Percentiles rank a stretch among this genome's conserved stretches.
phyloP scores from a whole-genome alignment of 1,140 invertebrate species.

The Pogonomyrmex barbatus region DNA sequence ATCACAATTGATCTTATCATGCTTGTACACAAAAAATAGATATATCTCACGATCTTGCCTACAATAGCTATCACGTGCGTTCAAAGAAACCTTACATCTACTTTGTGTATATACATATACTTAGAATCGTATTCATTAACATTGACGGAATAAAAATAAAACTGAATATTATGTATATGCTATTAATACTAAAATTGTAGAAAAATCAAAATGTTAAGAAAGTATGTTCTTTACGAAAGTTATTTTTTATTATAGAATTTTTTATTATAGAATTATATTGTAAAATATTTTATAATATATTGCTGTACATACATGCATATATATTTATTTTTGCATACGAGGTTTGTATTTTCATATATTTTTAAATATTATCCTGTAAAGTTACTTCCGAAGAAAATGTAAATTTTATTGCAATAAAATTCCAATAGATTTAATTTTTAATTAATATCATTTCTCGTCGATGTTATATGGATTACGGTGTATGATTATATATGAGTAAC shows the following conservation, averaged over 20 bases:
- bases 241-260: not conserved
- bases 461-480: not conserved
- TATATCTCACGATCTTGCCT: slow-evolving; percentile 9
- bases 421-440: not conserved
- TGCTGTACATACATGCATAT: not conserved
- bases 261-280: not conserved
- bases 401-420: not conserved
- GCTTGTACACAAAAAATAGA: slow-evolving; percentile 14
- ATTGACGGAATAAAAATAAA: not conserved
- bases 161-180: not conserved
- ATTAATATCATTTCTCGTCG: not conserved
- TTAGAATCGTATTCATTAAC: not conserved
- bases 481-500: slow-evolving; percentile 2
- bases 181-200: not conserved
- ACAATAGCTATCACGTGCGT: not conserved
- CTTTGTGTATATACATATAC: not conserved
- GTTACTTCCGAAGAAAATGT: not conserved
- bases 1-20: not conserved
- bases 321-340: not conserved
- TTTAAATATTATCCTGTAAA: not conserved
- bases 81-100: not conserved
- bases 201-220: not conserved
- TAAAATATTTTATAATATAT: not conserved
- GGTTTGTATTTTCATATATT: not conserved
- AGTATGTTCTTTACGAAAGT: not conserved